Conservation (phyloP, 2,113 vertebrate species). For the Lophotis ruficrista region DNA sequence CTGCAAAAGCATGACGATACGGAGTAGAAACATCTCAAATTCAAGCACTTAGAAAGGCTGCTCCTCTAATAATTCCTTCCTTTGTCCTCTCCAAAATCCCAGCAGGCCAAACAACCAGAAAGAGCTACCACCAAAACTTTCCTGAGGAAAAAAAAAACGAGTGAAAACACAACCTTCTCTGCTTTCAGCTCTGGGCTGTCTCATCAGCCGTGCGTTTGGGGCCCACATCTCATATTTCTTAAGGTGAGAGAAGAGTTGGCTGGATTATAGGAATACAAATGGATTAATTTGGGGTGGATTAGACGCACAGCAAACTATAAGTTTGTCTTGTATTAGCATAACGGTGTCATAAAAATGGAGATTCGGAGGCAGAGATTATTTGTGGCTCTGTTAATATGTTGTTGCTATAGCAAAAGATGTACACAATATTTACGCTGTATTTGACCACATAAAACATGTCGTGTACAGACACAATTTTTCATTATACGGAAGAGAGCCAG, state of each 20-base stretch:
- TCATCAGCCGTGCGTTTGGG: not conserved
- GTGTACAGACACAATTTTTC: conserved; percentile 75
- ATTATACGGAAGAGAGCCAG: conserved; percentile 75
- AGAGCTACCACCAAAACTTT: not conserved
- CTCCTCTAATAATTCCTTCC: not conserved
- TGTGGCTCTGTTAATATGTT: conserved; percentile 73
- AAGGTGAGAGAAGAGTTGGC: conserved; percentile 17
- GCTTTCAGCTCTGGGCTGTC: not conserved
- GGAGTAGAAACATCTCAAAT: not conserved
- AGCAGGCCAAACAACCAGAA: not conserved
- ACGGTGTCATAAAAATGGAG: conserved; percentile 76
- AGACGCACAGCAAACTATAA: conserved; percentile 63
- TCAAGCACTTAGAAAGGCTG: not conserved
- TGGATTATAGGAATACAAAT: conserved; percentile 78
- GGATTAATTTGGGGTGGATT: conserved; percentile 76
- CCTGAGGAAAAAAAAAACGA: not conserved
- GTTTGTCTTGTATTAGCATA: conserved; percentile 74
- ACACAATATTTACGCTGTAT: conserved; percentile 79
- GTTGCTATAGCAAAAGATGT: conserved; percentile 74
- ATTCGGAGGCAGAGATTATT: conserved; percentile 73
- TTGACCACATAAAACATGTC: conserved; percentile 81
- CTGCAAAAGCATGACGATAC: not conserved
- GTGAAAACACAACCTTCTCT: not conserved
- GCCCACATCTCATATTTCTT: conserved; percentile 5
- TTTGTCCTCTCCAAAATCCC: not conserved